Evolutionary conservation across 2,113 vertebrate species (phyloP), one percentile per base, ranked within the genome.

Genomic region (Bettongia penicillata): DNA sequence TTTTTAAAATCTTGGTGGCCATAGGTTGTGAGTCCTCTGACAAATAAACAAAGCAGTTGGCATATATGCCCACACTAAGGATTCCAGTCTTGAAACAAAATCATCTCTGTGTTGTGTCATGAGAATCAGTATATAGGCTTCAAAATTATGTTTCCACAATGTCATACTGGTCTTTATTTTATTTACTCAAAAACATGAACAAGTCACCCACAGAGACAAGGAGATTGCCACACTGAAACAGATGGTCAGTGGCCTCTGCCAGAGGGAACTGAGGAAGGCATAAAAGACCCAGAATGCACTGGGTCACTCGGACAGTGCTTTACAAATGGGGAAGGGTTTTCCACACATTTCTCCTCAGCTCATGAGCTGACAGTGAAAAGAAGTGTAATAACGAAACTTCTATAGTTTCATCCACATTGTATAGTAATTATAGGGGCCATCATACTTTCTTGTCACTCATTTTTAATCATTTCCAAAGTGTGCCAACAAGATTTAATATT

Each of bases 181-280:
- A 1, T 48, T 43, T 89, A 3, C 0, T 61, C 51, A 48, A 52
- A 93, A 77, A 77, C 43, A 52, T 53, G 77, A 77, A 90, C 51
- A 3, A 31, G 89, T 51, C 93, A 77, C n/a, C n/a, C n/a, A 11
- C 77, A 23, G 61, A 84, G 51, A 92, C 96, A 92, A 92, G 96
- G 94, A 94, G 91, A 31, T 37, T 10, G 94, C 43, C 25, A 48
- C 91, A 57, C 3, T 31, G 92, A 94, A 94, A 96, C 97, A 94
- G 96, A 95, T 94, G 97, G 93, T 51, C 68, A 31, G 91, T 5
- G 51, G 89, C 2, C 11, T 84, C 50, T 94, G 95, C 92, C 96
- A 95, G 95, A 93, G 95, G 96, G 95, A 84, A 84, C 94, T 52
- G 93, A 43, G 47, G 92, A 93, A 94, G 57, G 89, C 95, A 43